Evolutionary conservation across 2,113 vertebrate species (phyloP).

Genomic region (Octodon degus): DNA sequence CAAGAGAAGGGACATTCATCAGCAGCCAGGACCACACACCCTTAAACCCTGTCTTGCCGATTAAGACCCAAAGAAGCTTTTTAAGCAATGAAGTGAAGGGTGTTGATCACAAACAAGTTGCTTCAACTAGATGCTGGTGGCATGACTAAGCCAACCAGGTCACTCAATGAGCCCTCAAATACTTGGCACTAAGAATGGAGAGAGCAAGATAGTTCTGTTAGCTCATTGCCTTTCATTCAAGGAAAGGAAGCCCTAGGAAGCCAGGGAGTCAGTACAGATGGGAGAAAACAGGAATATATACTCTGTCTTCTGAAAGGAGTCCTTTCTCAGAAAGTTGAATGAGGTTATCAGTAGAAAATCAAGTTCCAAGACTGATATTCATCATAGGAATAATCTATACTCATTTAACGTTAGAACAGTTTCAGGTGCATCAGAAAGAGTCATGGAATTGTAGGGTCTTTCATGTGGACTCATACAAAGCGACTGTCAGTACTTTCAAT

Average conservation of each 20-base stretch:
- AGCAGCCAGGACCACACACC: neutral
- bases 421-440: constrained; percentile 32
- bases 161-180: neutral
- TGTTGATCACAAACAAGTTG: neutral
- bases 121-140: neutral
- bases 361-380: neutral
- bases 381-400: neutral
- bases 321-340: neutral
- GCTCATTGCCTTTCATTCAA: neutral
- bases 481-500: neutral
- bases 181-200: neutral
- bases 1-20: neutral
- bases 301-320: neutral
- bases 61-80: neutral
- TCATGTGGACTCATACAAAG: constrained; percentile 5
- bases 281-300: neutral
- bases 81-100: neutral
- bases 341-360: neutral
- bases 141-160: neutral
- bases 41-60: neutral
- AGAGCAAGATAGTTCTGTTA: neutral
- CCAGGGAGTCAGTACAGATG: neutral
- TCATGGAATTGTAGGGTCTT: neutral
- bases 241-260: neutral
- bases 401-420: neutral